Evolutionary conservation across 2,113 vertebrate species (phyloP), one percentile per base, ranked within the genome.

Genomic region (Hippoglossus stenolepis): DNA sequence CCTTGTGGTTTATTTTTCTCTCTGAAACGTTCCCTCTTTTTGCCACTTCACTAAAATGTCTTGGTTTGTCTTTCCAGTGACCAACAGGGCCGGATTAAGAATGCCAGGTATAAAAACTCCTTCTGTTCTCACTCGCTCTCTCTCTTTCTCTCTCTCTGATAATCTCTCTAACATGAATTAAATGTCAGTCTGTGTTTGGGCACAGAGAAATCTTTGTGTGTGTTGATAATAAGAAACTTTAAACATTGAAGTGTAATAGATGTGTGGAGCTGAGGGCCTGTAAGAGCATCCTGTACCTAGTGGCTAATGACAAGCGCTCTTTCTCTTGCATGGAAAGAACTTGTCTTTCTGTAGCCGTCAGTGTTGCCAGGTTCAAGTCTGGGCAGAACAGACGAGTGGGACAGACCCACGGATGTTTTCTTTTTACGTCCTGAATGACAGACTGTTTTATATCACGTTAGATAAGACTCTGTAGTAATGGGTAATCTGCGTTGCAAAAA

Each of bases 1-100:
- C 9, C 2, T 21, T 56, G 4, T 43, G 9, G 3, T 28, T 65
- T 38, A n/a, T 63, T 64, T n/a, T 17, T 10, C 11, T 2, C 23
- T 53, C 53, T 17, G 49, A 54, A 54, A 54, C 51, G 3, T 54
- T 54, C 45, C 45, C 15, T 5, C 14, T 70, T 64, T n/a, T 20
- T 2, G 6, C 20, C 51, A n/a, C n/a, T 35, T 2, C 23, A 40
- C 54, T 17, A 49, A 56, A 21, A n/a, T 62, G 31, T 70, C 23
- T 76, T 0, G 24, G n/a, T 57, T 77, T 82, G 60, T 83, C 60
- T 65, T 79, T 88, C 3, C 88, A 97, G 96, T 84, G 98, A 99
- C 83, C 97, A 97, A 70, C 97, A 97, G 82, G 97, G 98, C 83
- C 95, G 97, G 91, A 97, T 98, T 79, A 99, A 98, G 94, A 98